phyloP scores from a whole-genome alignment of 2,113 vertebrate species.

The Hippocampus barbouri region DNA sequence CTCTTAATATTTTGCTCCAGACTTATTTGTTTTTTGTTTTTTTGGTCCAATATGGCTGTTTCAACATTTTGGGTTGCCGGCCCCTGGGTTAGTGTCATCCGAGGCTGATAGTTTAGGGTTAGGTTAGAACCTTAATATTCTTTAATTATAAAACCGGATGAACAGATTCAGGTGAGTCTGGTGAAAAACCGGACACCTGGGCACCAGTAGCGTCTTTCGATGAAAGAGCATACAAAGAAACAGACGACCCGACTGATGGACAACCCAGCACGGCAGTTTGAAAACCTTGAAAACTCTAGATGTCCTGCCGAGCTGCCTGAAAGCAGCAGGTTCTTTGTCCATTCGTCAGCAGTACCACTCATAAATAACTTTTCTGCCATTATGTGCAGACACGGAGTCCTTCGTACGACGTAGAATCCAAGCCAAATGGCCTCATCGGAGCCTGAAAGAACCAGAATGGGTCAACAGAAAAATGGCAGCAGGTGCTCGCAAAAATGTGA shows the following conservation, averaged over 20 bases:
- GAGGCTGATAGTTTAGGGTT: background rate
- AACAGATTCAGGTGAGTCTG: background rate
- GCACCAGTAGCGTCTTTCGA: background rate
- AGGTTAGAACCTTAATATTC: background rate
- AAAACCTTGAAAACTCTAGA: slow-evolving; percentile 9
- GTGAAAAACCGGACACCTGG: background rate
- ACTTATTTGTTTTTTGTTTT: too few species aligned
- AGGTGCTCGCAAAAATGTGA: slow-evolving; percentile 9
- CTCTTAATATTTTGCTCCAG: too few species aligned
- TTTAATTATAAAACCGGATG: background rate
- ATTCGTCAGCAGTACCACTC: background rate
- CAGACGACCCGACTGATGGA: background rate
- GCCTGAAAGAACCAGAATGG: slow-evolving; percentile 1
- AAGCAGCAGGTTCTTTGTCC: slow-evolving; percentile 12
- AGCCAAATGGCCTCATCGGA: slow-evolving; percentile 2
- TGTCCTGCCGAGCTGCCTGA: slow-evolving; percentile 9
- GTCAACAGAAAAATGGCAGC: slow-evolving; percentile 6
- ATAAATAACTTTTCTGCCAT: slow-evolving; percentile 3
- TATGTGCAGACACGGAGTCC: slow-evolving; percentile 1
- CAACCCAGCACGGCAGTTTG: background rate
- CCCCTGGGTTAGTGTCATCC: background rate
- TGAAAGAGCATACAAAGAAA: background rate
- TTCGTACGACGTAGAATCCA: slow-evolving; percentile 2
- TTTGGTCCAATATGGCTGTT: too few species aligned
- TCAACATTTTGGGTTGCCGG: too few species aligned